These are phyloP conservation scores for Sprattus sprattus DNA, from an alignment of 2,113 vertebrate species.

Conservation along the genomic window DNA sequence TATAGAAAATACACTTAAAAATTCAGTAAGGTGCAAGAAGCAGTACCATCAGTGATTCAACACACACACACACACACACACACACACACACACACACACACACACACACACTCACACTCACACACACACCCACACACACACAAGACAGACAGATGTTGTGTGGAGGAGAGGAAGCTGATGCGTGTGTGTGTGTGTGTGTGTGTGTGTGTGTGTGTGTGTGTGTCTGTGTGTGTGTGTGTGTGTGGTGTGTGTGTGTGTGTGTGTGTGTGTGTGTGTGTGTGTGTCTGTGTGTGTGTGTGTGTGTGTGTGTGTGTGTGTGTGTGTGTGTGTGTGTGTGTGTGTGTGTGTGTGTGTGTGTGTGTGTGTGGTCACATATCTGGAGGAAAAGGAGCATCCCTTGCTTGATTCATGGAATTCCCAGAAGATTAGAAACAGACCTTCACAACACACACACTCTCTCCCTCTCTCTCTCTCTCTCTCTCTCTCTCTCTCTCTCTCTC, in stretches of 20 bases:
- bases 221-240: no score
- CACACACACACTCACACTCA: not conserved
- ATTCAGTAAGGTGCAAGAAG: no score
- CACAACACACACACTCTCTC: slow-evolving; percentile 45
- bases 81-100: slow-evolving; percentile 30
- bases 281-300: not conserved
- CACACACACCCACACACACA: slow-evolving; percentile 6
- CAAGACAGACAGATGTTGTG: slow-evolving; percentile 38
- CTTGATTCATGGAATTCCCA: slow-evolving; percentile 52
- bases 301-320: not conserved
- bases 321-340: not conserved
- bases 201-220: no score
- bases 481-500: slow-evolving; percentile 32
- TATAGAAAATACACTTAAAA: slow-evolving; percentile 6
- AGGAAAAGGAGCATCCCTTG: slow-evolving; percentile 38
- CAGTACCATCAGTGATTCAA: no score
- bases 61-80: not conserved
- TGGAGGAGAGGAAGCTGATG: not conserved
- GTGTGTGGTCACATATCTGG: slow-evolving; percentile 17
- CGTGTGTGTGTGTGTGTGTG: not conserved
- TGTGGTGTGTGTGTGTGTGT: no score
- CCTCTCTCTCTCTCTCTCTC: slow-evolving; percentile 19
- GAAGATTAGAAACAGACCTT: slow-evolving; percentile 67
- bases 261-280: no score
- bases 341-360: slow-evolving; percentile 16